These are phyloP conservation scores for Enteromius argenteus DNA, from an alignment of 2,797 vertebrate genomes.

Conservation along the genomic window DNA sequence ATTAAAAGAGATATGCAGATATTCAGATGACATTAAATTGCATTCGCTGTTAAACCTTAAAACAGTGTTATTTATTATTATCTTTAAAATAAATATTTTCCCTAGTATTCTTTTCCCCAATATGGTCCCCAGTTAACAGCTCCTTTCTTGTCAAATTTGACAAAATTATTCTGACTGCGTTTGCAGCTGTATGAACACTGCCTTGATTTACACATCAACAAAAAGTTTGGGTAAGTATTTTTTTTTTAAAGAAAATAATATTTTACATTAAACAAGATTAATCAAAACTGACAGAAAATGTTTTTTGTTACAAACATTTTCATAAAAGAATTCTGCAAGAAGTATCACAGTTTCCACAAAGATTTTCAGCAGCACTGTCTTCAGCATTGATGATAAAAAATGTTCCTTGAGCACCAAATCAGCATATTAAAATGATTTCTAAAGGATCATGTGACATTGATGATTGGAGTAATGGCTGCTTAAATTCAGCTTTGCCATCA, in stretches of 20 bases:
- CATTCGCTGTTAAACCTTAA: neutral
- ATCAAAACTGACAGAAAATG: neutral
- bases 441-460: neutral
- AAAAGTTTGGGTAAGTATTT: neutral
- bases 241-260: neutral
- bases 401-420: neutral
- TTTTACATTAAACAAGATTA: neutral
- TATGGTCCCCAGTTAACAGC: neutral
- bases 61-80: conserved; percentile 3
- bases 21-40: neutral
- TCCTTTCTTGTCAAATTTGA: neutral
- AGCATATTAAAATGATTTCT: neutral
- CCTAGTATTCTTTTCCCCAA: neutral
- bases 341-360: neutral
- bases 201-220: neutral
- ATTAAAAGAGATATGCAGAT: conserved; percentile 15
- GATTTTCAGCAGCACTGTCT: neutral
- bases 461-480: neutral
- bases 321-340: neutral
- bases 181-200: neutral
- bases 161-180: neutral
- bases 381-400: neutral
- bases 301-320: neutral
- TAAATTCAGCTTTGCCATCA: neutral
- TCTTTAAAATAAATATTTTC: conserved; percentile 35